Evolutionary conservation across 2,113 vertebrate genomes (phyloP), one percentile per base, ranked within the genome.

Genomic region (Todiramphus saurophagus): DNA sequence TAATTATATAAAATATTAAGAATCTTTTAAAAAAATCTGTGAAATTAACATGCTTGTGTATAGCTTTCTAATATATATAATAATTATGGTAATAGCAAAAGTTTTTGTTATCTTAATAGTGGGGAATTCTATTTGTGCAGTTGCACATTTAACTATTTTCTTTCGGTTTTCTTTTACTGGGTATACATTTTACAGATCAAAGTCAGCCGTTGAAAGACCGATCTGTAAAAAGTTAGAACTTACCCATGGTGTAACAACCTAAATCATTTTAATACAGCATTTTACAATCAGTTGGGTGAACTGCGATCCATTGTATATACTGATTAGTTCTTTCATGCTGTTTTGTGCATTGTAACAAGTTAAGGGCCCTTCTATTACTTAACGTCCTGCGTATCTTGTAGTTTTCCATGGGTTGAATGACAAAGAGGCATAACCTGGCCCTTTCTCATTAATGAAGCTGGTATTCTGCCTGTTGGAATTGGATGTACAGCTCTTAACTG

Each of bases 31-130:
- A 99, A 98, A 99, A 99, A 99, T 99, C 99, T 99, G 99, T 99
- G 99, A 99, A 99, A 99, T 99, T 99, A 99, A 99, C 99, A 99
- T 99, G 99, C 99, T 99, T 99, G 99, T 99, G 99, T 99, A 99
- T 99, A 99, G 99, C 99, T 99, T 99, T 99, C 99, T 99, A 99
- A 99, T 98, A 98, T 98, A 98, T 98, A 98, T 98, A 99, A 98
- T 99, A 98, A 98, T 98, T 99, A 98, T 98, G 98, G 98, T 99
- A 98, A 98, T 98, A 98, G 98, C 98, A 98, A 97, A 98, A 98
- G 97, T 98, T 98, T 97, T 98, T 98, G 98, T 98, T 98, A 98
- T 98, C 99, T 99, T 99, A 98, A 98, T 99, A 99, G 98, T 98
- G 98, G 98, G 99, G 98, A 98, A 98, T 97, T 98, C 98, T 98